Conservation (phyloP, 2,113 vertebrate species). For the Argyrosomus japonicus region DNA sequence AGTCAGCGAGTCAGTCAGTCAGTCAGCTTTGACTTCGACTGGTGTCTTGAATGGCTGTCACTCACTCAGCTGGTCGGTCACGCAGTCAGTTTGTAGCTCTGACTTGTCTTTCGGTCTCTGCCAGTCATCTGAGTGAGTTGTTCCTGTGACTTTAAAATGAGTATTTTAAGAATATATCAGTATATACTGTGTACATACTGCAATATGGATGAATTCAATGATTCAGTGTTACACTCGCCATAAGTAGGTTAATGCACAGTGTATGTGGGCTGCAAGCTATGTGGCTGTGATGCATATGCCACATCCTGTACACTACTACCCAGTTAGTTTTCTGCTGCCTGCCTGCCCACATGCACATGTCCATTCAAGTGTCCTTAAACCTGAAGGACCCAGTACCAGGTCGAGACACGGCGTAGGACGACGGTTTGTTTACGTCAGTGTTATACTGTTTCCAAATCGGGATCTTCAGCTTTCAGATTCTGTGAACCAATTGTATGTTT, state of each 20-base stretch:
- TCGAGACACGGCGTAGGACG: too few relatives aligned
- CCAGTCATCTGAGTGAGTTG: not conserved
- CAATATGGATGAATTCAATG: not conserved
- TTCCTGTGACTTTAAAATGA: not conserved
- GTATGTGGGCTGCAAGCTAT: too few relatives aligned
- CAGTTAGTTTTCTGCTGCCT: too few relatives aligned
- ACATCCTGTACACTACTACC: too few relatives aligned
- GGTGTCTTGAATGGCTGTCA: slow-evolving; percentile 46
- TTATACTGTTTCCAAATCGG: too few relatives aligned
- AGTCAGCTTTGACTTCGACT: slow-evolving; percentile 45
- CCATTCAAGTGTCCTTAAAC: too few relatives aligned
- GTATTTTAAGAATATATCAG: not conserved
- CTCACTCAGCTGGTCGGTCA: slow-evolving; percentile 24
- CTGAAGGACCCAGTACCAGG: too few relatives aligned
- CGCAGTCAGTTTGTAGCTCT: slow-evolving; percentile 34
- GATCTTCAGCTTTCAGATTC: too few relatives aligned
- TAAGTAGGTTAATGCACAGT: not conserved
- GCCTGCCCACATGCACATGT: too few relatives aligned
- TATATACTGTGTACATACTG: not conserved
- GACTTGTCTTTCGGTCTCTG: not conserved
- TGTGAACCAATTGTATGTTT: too few relatives aligned
- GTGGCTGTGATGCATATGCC: too few relatives aligned
- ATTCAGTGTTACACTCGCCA: not conserved
- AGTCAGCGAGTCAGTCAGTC: slow-evolving; percentile 16
- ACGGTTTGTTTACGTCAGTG: too few relatives aligned